Base-by-base conservation (phyloP, 2,888 invertebrate genomes). In the Lithosia quadra region DNA sequence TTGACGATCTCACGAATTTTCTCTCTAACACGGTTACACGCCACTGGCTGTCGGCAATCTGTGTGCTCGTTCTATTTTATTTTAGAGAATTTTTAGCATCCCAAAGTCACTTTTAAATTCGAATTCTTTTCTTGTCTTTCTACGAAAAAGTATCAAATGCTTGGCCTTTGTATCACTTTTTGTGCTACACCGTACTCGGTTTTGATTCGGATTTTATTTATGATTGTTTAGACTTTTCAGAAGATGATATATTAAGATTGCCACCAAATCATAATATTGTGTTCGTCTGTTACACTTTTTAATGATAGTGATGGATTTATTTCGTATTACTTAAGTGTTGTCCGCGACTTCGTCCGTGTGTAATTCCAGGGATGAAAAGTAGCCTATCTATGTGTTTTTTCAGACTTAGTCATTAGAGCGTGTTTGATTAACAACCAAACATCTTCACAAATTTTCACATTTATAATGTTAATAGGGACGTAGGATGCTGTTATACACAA, bases 81-180 rank as follows among this genome's bases (percentile, higher is more conserved):
- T 91, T 90, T 84, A 84, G 83, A 73, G 83, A 90, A 90, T 91
- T 86, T 92, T 92, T 91, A 89, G 88, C 91, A 86, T 86, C 87
- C 86, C 84, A 72, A 84, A 88, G 85, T 84, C 86, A 89, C 89
- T 91, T 91, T 92, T 90, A 88, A 91, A 93, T 92, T 93, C 92
- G 90, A 91, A 94, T 94, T 94, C 93, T 92, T 93, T 92, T 86
- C 88, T 89, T 88, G 91, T 92, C 89, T 95, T 63, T 94, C 94
- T 92, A 90, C 91, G 94, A 94, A 95, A 93, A 91, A 92, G 92
- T 91, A 93, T 92, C 91, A 92, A 89, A 93, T 93, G 88, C 91
- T 90, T 92, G 91, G 92, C 93, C 94, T 94, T 94, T 95, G 94
- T 95, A 92, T 92, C 90, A 92, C 93, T 95, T 95, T 94, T 94